Conservation (phyloP, 2,797 vertebrate species). For the Amazona finschi region DNA sequence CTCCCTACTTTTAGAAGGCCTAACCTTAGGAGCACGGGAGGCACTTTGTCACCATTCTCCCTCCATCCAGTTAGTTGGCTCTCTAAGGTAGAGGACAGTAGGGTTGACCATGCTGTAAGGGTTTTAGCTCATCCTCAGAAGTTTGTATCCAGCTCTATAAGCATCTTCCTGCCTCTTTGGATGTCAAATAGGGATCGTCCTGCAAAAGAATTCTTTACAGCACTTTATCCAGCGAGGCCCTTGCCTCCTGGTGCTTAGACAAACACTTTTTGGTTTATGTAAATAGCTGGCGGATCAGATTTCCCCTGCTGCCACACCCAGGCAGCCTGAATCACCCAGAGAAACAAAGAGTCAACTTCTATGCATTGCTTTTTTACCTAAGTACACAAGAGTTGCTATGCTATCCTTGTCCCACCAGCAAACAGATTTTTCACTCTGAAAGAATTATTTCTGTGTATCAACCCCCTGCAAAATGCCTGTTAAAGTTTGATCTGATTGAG, state of each 20-base stretch:
- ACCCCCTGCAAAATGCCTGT: neutral
- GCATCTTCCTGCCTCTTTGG: neutral
- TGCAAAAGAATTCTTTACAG: conserved; percentile 35
- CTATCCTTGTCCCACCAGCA: conserved; percentile 10
- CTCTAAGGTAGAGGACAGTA: neutral
- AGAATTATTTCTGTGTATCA: neutral
- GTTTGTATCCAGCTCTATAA: neutral
- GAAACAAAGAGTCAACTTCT: conserved; percentile 21
- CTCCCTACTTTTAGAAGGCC: neutral
- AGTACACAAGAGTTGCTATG: conserved; percentile 12
- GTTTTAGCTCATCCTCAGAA: conserved; percentile 18
- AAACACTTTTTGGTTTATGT: conserved; percentile 67
- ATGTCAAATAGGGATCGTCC: neutral
- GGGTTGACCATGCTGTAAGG: neutral
- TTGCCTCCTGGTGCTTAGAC: conserved; percentile 55
- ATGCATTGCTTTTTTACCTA: neutral
- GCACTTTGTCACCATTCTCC: neutral
- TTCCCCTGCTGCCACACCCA: conserved; percentile 60
- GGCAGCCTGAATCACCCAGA: conserved; percentile 48
- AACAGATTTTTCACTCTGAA: conserved; percentile 29
- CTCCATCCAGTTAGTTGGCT: neutral
- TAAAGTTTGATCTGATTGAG: neutral
- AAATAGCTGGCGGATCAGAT: conserved; percentile 65
- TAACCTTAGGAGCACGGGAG: neutral
- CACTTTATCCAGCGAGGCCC: conserved; percentile 29